phyloP scores from a whole-genome alignment of 2,113 vertebrate species.

The Ageneiosus marmoratus region DNA sequence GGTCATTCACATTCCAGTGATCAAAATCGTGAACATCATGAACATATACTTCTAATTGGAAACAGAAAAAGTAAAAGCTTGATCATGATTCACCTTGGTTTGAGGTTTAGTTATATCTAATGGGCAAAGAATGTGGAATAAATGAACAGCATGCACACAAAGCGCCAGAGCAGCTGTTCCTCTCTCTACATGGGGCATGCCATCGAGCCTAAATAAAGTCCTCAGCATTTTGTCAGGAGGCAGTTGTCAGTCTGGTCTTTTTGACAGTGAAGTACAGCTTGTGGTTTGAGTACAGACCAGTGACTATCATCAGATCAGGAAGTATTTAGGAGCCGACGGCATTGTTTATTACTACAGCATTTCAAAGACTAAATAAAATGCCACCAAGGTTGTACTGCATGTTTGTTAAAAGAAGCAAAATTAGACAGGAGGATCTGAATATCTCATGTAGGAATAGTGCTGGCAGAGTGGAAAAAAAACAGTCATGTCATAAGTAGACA shows the following conservation, averaged over 20 bases:
- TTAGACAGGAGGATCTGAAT: constrained; percentile 50
- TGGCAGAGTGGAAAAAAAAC: constrained; percentile 26
- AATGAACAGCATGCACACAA: constrained; percentile 54
- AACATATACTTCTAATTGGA: background rate
- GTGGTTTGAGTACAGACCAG: constrained; percentile 8
- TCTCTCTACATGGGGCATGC: constrained; percentile 50
- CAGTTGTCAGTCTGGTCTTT: constrained; percentile 55
- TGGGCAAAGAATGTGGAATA: constrained; percentile 23
- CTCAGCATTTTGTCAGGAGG: constrained; percentile 48
- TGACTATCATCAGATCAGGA: background rate
- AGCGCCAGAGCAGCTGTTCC: constrained; percentile 66
- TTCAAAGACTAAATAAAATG: constrained; percentile 25
- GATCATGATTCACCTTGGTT: background rate
- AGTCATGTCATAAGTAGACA: constrained; percentile 39
- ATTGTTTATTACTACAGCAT: background rate
- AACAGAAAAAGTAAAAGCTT: background rate
- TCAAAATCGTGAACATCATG: background rate
- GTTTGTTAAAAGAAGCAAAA: too few relatives aligned
- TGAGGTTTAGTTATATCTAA: constrained; percentile 23
- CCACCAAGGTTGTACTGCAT: constrained; percentile 45
- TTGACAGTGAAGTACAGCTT: constrained; percentile 15
- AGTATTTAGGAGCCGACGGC: background rate
- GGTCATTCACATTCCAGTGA: background rate
- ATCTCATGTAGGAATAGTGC: constrained; percentile 49
- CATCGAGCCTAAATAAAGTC: constrained; percentile 68